These are phyloP conservation scores for Muscina levida DNA, from an alignment of 2,888 invertebrate species.

Conservation along the genomic window DNA sequence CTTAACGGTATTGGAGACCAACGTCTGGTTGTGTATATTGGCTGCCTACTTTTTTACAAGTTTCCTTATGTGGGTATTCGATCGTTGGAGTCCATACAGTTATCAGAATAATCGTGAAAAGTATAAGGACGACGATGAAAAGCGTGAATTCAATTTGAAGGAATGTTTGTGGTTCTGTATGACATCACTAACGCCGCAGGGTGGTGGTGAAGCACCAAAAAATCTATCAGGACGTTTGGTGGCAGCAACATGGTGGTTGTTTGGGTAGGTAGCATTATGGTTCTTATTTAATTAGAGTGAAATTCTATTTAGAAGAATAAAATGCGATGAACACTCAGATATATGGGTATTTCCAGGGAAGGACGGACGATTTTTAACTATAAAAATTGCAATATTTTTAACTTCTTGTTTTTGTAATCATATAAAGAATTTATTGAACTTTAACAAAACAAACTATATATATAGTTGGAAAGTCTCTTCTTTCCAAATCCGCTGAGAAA, in stretches of 20 bases:
- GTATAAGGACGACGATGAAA: slow-evolving; percentile 95
- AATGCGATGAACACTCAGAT: no score
- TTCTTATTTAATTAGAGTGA: no score
- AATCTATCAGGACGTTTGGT: slow-evolving; percentile 96
- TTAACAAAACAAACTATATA: no score
- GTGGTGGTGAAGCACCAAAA: slow-evolving; percentile 97
- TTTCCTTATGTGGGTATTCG: slow-evolving; percentile 97
- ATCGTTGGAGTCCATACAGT: slow-evolving; percentile 98
- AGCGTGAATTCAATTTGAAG: slow-evolving; percentile 95
- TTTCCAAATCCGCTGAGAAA: no score
- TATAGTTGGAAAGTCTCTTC: no score
- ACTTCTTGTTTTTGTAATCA: no score
- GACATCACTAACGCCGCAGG: slow-evolving; percentile 97
- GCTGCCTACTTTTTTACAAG: slow-evolving; percentile 97
- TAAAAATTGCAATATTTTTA: no score
- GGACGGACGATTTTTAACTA: no score
- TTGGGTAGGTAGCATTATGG: slow-evolving; percentile 84
- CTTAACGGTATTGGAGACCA: slow-evolving; percentile 95
- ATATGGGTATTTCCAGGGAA: no score
- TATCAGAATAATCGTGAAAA: slow-evolving; percentile 96
- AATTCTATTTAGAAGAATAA: no score
- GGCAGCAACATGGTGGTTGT: slow-evolving; percentile 99
- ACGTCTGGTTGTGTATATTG: slow-evolving; percentile 97
- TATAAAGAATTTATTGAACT: no score
- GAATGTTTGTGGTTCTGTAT: slow-evolving; percentile 99